Evolutionary conservation across 2,113 vertebrate genomes (phyloP), one percentile per base, ranked within the genome.

Genomic region (Alaudala cheleensis): DNA sequence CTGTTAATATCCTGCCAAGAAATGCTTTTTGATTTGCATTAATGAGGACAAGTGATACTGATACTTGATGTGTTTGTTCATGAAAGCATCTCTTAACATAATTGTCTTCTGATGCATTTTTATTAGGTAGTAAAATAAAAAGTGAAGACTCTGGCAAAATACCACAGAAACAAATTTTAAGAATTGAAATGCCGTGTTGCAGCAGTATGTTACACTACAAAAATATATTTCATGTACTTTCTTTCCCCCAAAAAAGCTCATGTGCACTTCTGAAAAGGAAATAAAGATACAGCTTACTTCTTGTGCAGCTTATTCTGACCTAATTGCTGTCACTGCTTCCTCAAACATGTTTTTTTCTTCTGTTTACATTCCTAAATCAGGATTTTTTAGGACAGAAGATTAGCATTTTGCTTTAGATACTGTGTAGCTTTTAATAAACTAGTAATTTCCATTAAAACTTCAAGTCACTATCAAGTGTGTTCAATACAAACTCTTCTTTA

Each of bases 201-300:
- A 65, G 42, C 14, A 37, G 17, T 66, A 56, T 29, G 4, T 61
- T 78, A 42, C 33, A 22, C 13, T 56, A 29, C 69, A 51, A n/a
- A 69, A 65, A 22, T 65, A 8, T n/a, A 49, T 58, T 33, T 45
- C 40, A 51, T 72, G 4, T 47, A 20, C 12, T 28, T 84, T 13
- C 3, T 51, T 17, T 11, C 11, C 4, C 8, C 2, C 0, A 0
- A 4, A 12, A 44, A 34, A 34, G 11, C 6, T 73, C 11, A 66
- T 78, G 4, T 44, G n/a, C 2, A 4, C 20, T 74, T 80, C 11
- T 42, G 40, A 74, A 66, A 88, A n/a, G 26, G 22, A 54, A 56
- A 33, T 29, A 9, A 69, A 64, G n/a, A 76, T 77, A 24, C 51
- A 0, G 11, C 12, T 91, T 88, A 20, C 19, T 71, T 29, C 31